phyloP scores from a whole-genome alignment of 53 echinoderm and acorn worm genomes.

The Holothuria scabra region DNA sequence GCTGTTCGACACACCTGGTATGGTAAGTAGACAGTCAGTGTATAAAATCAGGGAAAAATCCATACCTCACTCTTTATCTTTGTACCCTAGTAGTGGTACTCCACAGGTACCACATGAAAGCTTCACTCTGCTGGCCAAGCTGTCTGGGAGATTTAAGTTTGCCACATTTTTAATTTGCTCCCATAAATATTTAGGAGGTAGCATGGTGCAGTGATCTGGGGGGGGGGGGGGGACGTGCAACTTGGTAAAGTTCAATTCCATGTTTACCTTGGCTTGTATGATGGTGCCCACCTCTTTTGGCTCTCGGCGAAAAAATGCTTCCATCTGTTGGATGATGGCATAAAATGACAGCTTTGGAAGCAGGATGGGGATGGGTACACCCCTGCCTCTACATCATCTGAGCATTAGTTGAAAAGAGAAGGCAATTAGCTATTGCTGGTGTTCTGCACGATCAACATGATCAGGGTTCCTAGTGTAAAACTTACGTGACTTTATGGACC shows the following conservation, averaged over 20 bases:
- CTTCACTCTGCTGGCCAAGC: not conserved
- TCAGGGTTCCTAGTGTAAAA: too few species aligned
- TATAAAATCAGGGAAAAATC: too few species aligned
- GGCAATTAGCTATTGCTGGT: too few species aligned
- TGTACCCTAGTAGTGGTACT: slow-evolving; percentile 5
- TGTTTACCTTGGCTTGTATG: too few species aligned
- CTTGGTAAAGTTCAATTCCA: too few species aligned
- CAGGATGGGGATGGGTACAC: not conserved
- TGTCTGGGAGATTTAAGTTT: not conserved
- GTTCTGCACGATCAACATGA: too few species aligned
- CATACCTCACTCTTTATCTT: not conserved
- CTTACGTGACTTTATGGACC: too few species aligned
- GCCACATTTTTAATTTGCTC: not conserved
- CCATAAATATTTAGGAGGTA: not conserved
- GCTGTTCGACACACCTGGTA: slow-evolving; percentile 32
- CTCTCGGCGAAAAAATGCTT: too few species aligned
- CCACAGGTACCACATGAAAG: not conserved
- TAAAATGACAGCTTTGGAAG: not conserved
- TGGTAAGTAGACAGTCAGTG: too few species aligned
- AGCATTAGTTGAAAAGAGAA: too few species aligned
- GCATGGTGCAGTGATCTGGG: not conserved
- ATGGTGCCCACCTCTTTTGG: too few species aligned
- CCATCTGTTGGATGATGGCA: not conserved
- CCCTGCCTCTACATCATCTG: not conserved
- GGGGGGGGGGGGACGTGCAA: not conserved